A percentile compares a stretch with the other conserved stretches of the same genome.
These are phyloP conservation scores for Drosophila acutilabella DNA, from an alignment of 2,888 invertebrate genomes.

Conservation along the genomic window DNA sequence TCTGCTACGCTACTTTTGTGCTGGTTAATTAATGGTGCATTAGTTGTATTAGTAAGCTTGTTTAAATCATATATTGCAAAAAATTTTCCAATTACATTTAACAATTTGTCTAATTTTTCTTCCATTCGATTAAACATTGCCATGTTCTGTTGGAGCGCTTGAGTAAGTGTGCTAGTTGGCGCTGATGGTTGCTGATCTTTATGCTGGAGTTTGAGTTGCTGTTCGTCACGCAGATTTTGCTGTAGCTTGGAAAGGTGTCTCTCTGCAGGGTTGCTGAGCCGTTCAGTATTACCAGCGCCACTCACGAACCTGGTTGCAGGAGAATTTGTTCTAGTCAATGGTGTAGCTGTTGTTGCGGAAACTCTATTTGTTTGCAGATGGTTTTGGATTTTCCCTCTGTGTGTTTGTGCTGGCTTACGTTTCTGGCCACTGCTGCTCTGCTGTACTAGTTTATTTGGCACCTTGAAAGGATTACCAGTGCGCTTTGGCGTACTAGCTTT, in stretches of 20 bases:
- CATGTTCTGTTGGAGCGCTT: background rate
- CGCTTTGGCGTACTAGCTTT: background rate
- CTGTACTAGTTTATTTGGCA: background rate
- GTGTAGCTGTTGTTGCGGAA: background rate
- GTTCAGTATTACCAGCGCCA: no score
- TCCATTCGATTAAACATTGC: constrained; percentile 10
- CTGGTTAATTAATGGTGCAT: background rate
- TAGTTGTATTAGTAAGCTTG: background rate
- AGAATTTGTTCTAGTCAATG: background rate
- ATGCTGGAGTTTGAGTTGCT: background rate
- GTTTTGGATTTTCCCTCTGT: background rate
- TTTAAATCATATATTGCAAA: background rate
- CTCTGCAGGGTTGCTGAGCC: background rate
- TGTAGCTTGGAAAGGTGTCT: background rate
- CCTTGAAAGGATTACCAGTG: background rate
- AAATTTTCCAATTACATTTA: constrained; percentile 1
- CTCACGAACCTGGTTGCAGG: background rate
- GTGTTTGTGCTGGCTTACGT: background rate
- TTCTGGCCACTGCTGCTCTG: background rate
- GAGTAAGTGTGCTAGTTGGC: background rate
- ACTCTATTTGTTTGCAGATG: background rate
- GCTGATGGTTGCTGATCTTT: background rate
- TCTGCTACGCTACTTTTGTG: background rate
- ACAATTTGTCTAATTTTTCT: background rate
- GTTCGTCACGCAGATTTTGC: background rate